Evolutionary conservation across 1,140 invertebrate genomes (phyloP).

Genomic region (Pseudomyrmex gracilis): DNA sequence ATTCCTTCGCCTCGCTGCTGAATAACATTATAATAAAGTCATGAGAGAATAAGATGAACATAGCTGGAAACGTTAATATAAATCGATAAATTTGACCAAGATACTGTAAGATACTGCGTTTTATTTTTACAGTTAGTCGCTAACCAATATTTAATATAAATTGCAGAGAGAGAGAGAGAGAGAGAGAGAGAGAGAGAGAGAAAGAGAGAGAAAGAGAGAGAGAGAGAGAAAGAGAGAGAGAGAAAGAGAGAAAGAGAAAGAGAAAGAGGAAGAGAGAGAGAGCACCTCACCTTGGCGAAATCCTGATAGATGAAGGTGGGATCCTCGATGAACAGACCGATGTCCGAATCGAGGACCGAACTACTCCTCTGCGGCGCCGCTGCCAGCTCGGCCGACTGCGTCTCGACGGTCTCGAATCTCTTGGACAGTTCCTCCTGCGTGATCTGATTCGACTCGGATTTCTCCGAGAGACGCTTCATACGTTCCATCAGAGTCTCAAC

Average conservation of each 20-base stretch:
- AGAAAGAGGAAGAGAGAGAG: no score
- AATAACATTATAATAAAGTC: background rate
- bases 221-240: no score
- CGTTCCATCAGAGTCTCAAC: conserved; percentile 92
- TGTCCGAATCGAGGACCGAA: conserved; percentile 86
- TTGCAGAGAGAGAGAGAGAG: no score
- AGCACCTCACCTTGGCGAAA: conserved; percentile 91
- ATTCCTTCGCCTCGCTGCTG: background rate
- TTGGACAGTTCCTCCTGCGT: conserved; percentile 91
- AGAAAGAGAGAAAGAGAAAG: no score
- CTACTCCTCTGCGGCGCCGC: conserved; percentile 85
- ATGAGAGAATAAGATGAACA: no score
- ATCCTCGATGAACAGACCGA: conserved; percentile 92
- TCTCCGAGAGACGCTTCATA: conserved; percentile 92
- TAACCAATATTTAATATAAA: background rate
- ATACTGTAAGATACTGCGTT: no score
- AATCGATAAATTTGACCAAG: no score
- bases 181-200: no score
- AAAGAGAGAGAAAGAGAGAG: no score
- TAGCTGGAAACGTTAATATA: no score
- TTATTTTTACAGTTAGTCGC: background rate
- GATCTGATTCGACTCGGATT: conserved; percentile 88
- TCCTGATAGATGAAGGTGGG: conserved; percentile 92
- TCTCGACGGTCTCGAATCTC: conserved; percentile 91
- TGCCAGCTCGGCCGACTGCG: conserved; percentile 90